Base-by-base conservation (phyloP, 2,113 vertebrate genomes). In the Origma solitaria region DNA sequence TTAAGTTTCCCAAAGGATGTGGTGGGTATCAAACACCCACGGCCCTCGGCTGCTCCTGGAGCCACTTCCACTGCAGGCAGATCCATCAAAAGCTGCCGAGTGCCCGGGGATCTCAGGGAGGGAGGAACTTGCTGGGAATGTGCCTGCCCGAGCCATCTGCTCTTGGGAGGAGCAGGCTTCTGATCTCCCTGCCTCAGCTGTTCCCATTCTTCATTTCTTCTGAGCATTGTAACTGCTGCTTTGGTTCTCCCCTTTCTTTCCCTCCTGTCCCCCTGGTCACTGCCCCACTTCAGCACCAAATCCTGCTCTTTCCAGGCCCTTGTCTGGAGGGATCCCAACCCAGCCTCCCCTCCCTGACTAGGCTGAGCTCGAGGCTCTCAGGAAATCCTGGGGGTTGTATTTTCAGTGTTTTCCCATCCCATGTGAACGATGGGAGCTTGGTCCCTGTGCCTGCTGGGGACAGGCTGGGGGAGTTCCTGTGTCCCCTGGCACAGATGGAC, bases 51-150 rank as follows among this genome's bases (percentile, higher is more conserved):
- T 38, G 23, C 56, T 70, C 35, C 82, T 50, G 49, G 28, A 71
- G 37, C 51, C 47, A 1, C 4, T 30, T n/a, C 19, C 68, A 35
- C 15, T 25, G 66, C 7, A 30, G 53, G 38, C 62, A 45, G 24
- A 15, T 13, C n/a, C 65, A 50, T 30, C 54, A 5, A 9, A 23
- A 44, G 75, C 4, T 81, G 64, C 79, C 6, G 82, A 27, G 24
- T 5, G 42, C 51, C 4, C 10, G 20, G 70, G 35, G 19, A 2
- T 30, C 10, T 6, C 37, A 5, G 64, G 4, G 53, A 71, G 57
- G 3, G 30, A 60, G 56, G 82, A 10, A 33, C 2, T 0, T 25
- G 35, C 61, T 1, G 16, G 79, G 57, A 37, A 7, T 0, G 38
- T 44, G 40, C 54, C 35, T 18, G 51, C 51, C 68, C 3, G 5